These are phyloP conservation scores for Sialis lutaria DNA, from an alignment of 2,888 invertebrate species.

Conservation along the genomic window DNA sequence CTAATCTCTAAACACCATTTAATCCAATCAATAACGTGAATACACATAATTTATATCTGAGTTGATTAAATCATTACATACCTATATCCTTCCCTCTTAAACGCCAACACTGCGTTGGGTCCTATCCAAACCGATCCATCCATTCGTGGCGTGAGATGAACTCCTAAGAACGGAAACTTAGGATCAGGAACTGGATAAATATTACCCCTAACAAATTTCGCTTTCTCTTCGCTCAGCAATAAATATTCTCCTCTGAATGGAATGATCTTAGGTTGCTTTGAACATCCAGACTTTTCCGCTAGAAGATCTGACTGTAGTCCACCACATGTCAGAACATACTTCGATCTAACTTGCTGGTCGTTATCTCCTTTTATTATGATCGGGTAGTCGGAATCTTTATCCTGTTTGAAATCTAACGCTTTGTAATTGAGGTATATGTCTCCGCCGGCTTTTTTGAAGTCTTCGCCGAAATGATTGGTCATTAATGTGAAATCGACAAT, in stretches of 20 bases:
- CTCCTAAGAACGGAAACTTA: conserved; percentile 91
- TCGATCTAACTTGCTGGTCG: conserved; percentile 35
- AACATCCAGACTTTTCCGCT: conserved; percentile 77
- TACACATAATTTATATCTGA: too few species aligned
- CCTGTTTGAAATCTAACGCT: conserved; percentile 51
- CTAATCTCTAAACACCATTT: too few species aligned
- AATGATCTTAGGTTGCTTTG: conserved; percentile 63
- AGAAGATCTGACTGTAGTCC: conserved; percentile 87
- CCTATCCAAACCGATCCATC: conserved; percentile 92
- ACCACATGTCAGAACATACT: conserved; percentile 85
- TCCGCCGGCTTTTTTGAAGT: conserved; percentile 66
- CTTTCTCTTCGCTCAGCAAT: conserved; percentile 58
- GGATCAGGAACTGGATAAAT: conserved; percentile 98
- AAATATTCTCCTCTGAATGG: conserved; percentile 97
- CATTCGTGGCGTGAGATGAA: conserved; percentile 93
- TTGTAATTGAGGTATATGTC: conserved; percentile 57
- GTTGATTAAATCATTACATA: conserved; percentile 21
- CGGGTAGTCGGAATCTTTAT: conserved; percentile 38
- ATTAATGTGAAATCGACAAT: conserved; percentile 86
- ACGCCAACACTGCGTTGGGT: conserved; percentile 93
- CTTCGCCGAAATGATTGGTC: conserved; percentile 61
- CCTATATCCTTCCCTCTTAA: conserved; percentile 90
- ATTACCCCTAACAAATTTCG: conserved; percentile 68
- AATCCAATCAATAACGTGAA: too few species aligned
- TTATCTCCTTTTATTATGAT: conserved; percentile 33